Conservation (phyloP, 2,113 vertebrate genomes). For the Phyllostomus discolor region DNA sequence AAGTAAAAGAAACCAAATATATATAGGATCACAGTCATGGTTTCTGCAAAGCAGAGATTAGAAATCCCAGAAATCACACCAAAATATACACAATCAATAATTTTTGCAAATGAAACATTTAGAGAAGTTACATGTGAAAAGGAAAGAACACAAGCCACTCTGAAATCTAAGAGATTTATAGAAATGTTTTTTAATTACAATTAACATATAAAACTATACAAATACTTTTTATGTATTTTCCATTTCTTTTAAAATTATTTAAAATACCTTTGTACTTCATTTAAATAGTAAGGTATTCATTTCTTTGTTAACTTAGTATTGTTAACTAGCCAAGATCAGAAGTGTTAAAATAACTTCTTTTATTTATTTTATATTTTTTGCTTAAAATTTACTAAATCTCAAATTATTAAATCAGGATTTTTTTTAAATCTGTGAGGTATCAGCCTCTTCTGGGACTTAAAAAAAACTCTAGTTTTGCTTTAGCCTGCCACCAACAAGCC, state of each 20-base stretch:
- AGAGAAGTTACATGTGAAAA: not conserved
- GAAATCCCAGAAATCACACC: not conserved
- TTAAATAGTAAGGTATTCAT: not conserved
- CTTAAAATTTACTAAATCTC: not conserved
- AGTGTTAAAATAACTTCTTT: not conserved
- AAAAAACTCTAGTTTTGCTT: not conserved
- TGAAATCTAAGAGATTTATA: not conserved
- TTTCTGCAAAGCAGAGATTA: constrained; percentile 16
- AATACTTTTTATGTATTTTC: not conserved
- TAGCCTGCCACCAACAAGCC: not conserved
- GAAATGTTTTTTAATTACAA: not conserved
- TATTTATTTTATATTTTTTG: not conserved
- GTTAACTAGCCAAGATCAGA: not conserved
- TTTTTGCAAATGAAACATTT: not conserved
- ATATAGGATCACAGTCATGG: not conserved
- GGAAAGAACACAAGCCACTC: not conserved
- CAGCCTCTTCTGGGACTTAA: not conserved
- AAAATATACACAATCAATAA: not conserved
- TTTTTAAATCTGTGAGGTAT: not conserved
- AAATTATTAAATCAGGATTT: not conserved
- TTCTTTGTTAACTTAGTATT: not conserved
- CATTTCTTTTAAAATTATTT: not conserved
- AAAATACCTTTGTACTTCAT: not conserved
- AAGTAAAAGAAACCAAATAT: not conserved
- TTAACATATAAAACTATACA: not conserved